Evolutionary conservation across 2,113 vertebrate genomes (phyloP), one percentile per base, ranked within the genome.

Genomic region (Nesoenas mayeri): DNA sequence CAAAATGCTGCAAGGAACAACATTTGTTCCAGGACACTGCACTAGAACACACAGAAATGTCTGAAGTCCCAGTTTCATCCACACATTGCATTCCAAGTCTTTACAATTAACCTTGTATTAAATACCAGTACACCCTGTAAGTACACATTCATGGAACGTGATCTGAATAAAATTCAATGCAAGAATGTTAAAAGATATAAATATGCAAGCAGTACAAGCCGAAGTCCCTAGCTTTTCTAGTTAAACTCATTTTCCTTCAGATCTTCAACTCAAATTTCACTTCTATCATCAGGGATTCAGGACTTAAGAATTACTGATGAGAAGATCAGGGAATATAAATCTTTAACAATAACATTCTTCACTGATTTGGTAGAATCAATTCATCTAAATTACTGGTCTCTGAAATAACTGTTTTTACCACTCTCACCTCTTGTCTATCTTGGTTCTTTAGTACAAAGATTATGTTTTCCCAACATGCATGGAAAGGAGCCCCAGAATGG

Each of bases 241-340:
- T 93, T 80, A 88, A 73, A 78, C 17, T 74, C 51, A 74, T 84
- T 92, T 92, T 93, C 91, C 77, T 92, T 93, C 38, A 88, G 64
- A 91, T 92, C 47, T 51, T 18, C 69, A 74, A 29, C 44, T 92
- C 69, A 78, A 92, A 86, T 78, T 85, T 74, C 77, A 79, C 80
- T 96, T 96, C 85, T 81, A 85, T 93, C 75, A 94, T 90, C 82
- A 93, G 47, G 85, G 36, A 73, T 86, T 85, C 75, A 91, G 32
- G 42, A 84, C 40, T 57, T 70, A 28, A 65, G 56, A 69, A 65
- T 44, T 79, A 82, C 77, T 66, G 53, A 94, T 83, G 71, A 93
- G 93, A 85, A 79, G 90, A 93, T 61, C 74, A 65, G 75, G 62
- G 54, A 73, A 94, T 58, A 94, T 88, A 75, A 91, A 91, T 93